Percentiles rank a stretch among this genome's conserved stretches.
Evolutionary conservation across 1,140 invertebrate species (phyloP).

Genomic region (Drosophila willistoni): DNA sequence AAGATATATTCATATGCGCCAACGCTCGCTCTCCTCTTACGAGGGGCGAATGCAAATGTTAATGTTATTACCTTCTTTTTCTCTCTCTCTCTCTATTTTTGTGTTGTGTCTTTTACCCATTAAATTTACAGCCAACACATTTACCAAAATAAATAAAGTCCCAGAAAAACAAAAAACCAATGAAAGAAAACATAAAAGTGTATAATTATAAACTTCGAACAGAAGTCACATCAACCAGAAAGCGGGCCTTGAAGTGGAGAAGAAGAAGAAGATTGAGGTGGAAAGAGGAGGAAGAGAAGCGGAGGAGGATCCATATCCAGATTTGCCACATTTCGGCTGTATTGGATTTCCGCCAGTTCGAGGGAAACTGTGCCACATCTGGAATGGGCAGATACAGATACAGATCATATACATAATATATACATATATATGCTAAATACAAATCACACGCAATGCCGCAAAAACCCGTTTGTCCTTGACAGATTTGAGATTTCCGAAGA

Average conservation of each 20-base stretch:
- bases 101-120: slow-evolving; percentile 31
- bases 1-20: slow-evolving; percentile 60
- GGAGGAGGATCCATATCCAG: not conserved
- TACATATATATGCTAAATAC: slow-evolving; percentile 60
- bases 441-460: slow-evolving; percentile 50
- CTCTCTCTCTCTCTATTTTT: not conserved
- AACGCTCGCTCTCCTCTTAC: slow-evolving; percentile 46
- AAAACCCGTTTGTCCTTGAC: slow-evolving; percentile 55
- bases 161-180: slow-evolving; percentile 24
- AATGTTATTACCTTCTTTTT: slow-evolving; percentile 33
- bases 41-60: slow-evolving; percentile 71
- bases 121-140: slow-evolving; percentile 35
- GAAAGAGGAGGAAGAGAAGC: not conserved
- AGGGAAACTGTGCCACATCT: slow-evolving; percentile 55
- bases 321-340: not conserved
- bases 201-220: not conserved
- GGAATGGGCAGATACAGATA: slow-evolving; percentile 8
- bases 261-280: not conserved
- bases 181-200: slow-evolving; percentile 4
- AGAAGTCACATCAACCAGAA: not conserved
- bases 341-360: slow-evolving; percentile 9
- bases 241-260: slow-evolving; percentile 30
- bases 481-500: slow-evolving; percentile 37
- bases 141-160: slow-evolving; percentile 37
- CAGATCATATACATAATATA: slow-evolving; percentile 50